These are phyloP conservation scores for Scophthalmus maximus DNA, from an alignment of 2,113 vertebrate genomes.

Conservation along the genomic window DNA sequence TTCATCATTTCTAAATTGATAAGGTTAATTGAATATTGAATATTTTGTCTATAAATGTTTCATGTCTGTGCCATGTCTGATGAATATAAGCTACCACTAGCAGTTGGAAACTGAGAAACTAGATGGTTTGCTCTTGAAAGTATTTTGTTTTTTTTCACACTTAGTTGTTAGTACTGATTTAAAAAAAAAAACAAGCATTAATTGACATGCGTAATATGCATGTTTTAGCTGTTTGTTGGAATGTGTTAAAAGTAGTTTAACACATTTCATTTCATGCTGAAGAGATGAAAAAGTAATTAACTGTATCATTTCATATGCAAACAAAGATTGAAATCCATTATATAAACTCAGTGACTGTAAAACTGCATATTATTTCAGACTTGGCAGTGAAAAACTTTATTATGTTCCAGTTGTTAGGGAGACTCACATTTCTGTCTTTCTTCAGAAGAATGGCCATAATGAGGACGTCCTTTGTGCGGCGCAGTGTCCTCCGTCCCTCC, in stretches of 20 bases:
- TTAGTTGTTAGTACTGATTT: background rate
- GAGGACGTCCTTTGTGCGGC: conserved; percentile 81
- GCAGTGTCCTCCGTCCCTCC: conserved; percentile 81
- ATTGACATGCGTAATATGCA: too few species aligned
- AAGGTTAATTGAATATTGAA: background rate
- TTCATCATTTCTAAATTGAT: conserved; percentile 6
- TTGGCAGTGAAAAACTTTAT: background rate
- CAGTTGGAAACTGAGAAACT: background rate
- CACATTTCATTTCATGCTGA: background rate
- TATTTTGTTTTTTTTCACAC: background rate
- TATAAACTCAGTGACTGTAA: background rate
- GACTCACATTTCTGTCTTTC: conserved; percentile 5
- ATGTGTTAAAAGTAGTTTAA: background rate
- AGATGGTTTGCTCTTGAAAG: background rate
- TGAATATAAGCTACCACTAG: background rate
- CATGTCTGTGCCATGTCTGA: background rate
- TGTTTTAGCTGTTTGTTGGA: background rate
- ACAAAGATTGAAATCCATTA: conserved; percentile 7
- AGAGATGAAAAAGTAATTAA: background rate
- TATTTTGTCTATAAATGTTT: background rate
- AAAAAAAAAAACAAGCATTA: too few species aligned
- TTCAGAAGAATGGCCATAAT: conserved; percentile 74
- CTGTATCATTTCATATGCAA: background rate
- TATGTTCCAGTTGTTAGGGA: background rate
- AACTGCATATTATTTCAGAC: background rate